phyloP scores from a whole-genome alignment of 1,140 invertebrate species.

The Hestina assimilis region DNA sequence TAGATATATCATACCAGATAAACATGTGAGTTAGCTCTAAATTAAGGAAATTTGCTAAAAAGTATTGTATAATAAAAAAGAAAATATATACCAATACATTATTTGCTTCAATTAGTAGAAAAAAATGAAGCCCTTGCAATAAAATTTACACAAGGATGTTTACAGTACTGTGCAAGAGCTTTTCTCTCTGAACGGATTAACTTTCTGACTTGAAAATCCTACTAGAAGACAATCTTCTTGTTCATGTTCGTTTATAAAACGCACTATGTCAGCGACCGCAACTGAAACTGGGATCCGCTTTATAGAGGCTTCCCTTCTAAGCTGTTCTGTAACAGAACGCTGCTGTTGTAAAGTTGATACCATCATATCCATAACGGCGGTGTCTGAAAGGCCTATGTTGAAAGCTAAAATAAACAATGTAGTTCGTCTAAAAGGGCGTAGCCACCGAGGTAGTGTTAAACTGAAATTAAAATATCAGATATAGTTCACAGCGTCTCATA shows the following conservation, averaged over 20 bases:
- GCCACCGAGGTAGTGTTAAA: slow-evolving; percentile 39
- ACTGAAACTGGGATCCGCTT: slow-evolving; percentile 92
- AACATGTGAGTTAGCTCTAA: neutral
- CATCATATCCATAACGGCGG: slow-evolving; percentile 92
- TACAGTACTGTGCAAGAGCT: slow-evolving; percentile 93
- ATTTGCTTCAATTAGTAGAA: neutral
- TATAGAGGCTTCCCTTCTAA: slow-evolving; percentile 93
- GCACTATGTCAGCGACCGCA: slow-evolving; percentile 95
- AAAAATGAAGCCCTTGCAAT: neutral
- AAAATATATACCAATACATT: neutral
- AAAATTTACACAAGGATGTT: slow-evolving; percentile 36
- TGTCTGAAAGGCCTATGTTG: slow-evolving; percentile 89
- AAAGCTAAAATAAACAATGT: slow-evolving; percentile 54
- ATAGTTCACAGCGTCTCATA: neutral
- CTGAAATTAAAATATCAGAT: slow-evolving; percentile 31
- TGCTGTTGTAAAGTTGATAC: slow-evolving; percentile 84
- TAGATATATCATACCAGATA: slow-evolving; percentile 1
- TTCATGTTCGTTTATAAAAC: slow-evolving; percentile 94
- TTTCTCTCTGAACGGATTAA: slow-evolving; percentile 98
- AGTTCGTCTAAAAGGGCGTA: slow-evolving; percentile 60
- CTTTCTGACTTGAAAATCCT: slow-evolving; percentile 96
- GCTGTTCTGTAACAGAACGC: slow-evolving; percentile 94
- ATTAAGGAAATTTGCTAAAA: neutral
- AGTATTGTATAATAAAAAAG: too few relatives aligned
- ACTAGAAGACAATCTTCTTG: slow-evolving; percentile 97